phyloP scores from a whole-genome alignment of 2,888 invertebrate genomes.

The Polylopha cassiicola region DNA sequence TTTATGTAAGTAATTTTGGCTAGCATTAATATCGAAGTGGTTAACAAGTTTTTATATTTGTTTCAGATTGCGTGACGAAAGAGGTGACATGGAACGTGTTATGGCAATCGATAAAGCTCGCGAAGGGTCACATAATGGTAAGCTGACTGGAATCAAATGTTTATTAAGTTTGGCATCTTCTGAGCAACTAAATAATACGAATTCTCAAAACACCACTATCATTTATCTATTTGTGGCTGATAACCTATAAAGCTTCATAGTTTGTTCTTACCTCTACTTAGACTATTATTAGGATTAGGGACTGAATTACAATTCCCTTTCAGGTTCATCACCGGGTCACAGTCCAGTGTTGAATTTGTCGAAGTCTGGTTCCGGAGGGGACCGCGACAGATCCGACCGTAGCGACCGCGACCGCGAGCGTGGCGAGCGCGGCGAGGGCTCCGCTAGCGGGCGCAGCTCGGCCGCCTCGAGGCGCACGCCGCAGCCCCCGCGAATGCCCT shows the following conservation, averaged over 20 bases:
- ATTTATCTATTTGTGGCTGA: no score
- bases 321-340: conserved; percentile 91
- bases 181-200: no score
- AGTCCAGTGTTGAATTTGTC: conserved; percentile 95
- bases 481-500: conserved; percentile 72
- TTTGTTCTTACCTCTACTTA: no score
- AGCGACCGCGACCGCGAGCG: conserved; percentile 80
- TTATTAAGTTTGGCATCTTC: no score
- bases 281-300: no score
- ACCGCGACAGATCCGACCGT: conserved; percentile 80
- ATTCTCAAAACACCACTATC: neutral
- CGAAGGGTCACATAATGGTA: conserved; percentile 93
- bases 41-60: conserved; percentile 33
- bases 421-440: conserved; percentile 64
- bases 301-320: no score
- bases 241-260: no score
- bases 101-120: conserved; percentile 89
- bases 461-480: conserved; percentile 80
- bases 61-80: conserved; percentile 91
- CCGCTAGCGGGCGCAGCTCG: conserved; percentile 74
- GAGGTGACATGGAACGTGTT: conserved; percentile 89
- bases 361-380: conserved; percentile 88
- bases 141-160: no score
- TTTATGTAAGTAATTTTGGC: conserved; percentile 20
- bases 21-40: conserved; percentile 6